Evolutionary conservation across 2,113 vertebrate species (phyloP), one percentile per base, ranked within the genome.

Genomic region (Pedionomus torquatus): DNA sequence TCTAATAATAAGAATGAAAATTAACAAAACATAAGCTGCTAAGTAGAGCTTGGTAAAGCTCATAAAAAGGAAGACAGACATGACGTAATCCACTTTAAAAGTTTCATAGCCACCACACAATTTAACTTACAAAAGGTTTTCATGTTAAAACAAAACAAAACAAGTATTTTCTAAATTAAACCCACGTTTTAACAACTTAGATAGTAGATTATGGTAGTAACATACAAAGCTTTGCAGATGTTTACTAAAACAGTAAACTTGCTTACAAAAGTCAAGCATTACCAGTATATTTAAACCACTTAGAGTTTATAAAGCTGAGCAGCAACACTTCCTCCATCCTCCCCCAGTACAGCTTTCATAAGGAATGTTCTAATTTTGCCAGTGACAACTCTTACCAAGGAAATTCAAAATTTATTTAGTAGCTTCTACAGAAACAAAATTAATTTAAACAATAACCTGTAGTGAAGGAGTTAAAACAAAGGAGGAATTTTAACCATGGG

Each of bases 381-480:
- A 96, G 55, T 39, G 43, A 93, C 48, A 89, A 93, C 31, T 84
- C 81, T 79, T 65, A 93, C 3, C 0, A 54, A 89, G 60, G 23
- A 83, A 94, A 95, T 89, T 92, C 77, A 92, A 93, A 96, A 93
- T 44, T 96, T 93, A 93, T 93, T 96, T 91, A 74, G 55, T 48
- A 81, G 48, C 61, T 90, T 92, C 86, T 95, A 89, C 44, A 89
- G 69, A 93, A 92, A 82, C 24, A 89, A 83, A 89, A 84, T 37
- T 48, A 71, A 82, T 64, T 93, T 39, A 74, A 81, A 51, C 68
- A 81, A 72, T 44, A 90, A 83, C 61, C 65, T 82, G 51, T 26
- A 86, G 24, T 37, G 72, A 93, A 81, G 19, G 60, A 84, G 64
- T 39, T 78, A 77, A 94, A 93, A 60, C 23, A 77, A 81, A 76